phyloP scores from a whole-genome alignment of 2,797 vertebrate genomes.

The Ispidina lecontei region DNA sequence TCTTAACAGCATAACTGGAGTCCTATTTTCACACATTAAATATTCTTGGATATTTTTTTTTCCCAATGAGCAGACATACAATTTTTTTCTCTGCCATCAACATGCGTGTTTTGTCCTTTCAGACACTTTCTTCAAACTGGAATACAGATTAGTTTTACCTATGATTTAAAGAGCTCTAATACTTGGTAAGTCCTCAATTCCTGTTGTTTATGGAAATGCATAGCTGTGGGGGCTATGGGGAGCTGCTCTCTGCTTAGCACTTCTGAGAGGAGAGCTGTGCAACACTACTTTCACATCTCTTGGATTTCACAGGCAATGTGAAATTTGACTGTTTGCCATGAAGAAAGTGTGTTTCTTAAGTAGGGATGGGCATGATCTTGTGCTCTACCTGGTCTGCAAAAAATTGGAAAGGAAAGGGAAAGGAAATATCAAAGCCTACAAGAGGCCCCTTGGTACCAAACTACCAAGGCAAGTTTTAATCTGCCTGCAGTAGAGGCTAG shows the following conservation, averaged over 20 bases:
- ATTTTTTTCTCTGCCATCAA: constrained; percentile 54
- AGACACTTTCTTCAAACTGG: constrained; percentile 28
- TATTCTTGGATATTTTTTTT: constrained; percentile 54
- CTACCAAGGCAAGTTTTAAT: neutral
- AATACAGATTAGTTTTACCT: constrained; percentile 68
- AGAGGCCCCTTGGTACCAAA: neutral
- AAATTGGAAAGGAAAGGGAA: neutral
- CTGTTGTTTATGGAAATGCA: constrained; percentile 53
- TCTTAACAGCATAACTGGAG: constrained; percentile 64
- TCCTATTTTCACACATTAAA: constrained; percentile 66
- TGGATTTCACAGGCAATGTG: neutral
- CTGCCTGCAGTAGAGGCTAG: neutral
- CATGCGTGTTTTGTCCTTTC: constrained; percentile 51
- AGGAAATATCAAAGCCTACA: neutral
- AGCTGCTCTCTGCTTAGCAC: constrained; percentile 37
- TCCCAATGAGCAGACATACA: constrained; percentile 53
- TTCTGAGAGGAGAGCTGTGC: neutral
- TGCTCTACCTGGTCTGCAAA: neutral
- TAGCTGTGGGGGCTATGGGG: constrained; percentile 21
- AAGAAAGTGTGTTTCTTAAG: neutral
- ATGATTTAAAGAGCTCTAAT: constrained; percentile 35
- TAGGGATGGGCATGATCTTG: neutral
- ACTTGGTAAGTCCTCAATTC: neutral
- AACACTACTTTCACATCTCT: constrained; percentile 15
- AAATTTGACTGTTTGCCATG: constrained; percentile 11